Base-by-base conservation (phyloP, 2,797 vertebrate species). In the Tokudaia tokunoshimensis region DNA sequence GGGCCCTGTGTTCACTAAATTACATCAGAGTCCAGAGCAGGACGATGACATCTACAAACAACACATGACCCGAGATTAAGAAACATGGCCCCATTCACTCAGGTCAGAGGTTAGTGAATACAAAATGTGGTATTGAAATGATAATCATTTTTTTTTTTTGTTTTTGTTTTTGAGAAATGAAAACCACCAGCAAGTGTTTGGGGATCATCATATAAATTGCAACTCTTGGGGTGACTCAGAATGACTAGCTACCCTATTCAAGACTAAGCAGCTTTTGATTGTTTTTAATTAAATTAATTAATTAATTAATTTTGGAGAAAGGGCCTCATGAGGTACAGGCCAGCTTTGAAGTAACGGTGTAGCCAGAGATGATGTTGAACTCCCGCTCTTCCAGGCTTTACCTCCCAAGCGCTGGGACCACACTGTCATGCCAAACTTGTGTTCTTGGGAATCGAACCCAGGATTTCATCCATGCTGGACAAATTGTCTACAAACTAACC, bases 81-180 rank as follows among this genome's bases (percentile, higher is more conserved):
- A 96, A 94, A 76, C 20, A 41, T 50, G 81, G 22, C 50, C 88
- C 87, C 7, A 29, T 1, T 82, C 3, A 19, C 4, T 75, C 63
- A 76, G 29, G 65, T 75, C 63, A 76, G 29, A 72, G 41, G 84
- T 59, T 61, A 44, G 37, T 52, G 50, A 78, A 67, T 72, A 10
- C 70, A 47, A n/a, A 95, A 84, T 87, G 89, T 94, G 63, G 55
- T 92, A 85, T 29, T 89, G 74, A 90, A 87, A 78, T 15, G 78
- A 57, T 44, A 20, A 86, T 50, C 19, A 31, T 83, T 88, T 20
- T 59, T 50, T 50, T 50, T 50, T 9, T 50, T 50, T 50, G 5
- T 50, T 50, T 50, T 31, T 83, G 85, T 22, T 61, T 72, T 65
- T 57, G 19, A 86, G 47, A 88, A 89, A 92, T 31, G 26, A 97